Evolutionary conservation across 2,113 vertebrate genomes (phyloP).

Genomic region (Prunella fulvescens): DNA sequence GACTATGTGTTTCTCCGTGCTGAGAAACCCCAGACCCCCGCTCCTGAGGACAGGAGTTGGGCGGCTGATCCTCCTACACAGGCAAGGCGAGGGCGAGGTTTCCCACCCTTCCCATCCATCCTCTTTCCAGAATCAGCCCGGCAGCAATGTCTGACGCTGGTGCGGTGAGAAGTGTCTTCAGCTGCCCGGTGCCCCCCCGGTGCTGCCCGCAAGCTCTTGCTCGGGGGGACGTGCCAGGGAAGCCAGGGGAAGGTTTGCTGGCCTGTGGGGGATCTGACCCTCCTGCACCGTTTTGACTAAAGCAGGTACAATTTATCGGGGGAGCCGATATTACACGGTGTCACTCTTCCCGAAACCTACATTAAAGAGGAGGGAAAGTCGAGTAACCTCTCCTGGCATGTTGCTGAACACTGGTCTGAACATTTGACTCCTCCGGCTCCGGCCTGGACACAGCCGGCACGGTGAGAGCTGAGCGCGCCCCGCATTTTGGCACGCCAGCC

Average conservation of each 20-base stretch:
- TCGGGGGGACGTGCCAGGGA: neutral
- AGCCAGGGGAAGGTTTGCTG: neutral
- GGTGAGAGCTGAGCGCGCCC: neutral
- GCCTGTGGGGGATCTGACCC: neutral
- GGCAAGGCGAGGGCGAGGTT: neutral
- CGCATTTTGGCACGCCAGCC: neutral
- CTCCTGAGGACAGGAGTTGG: neutral
- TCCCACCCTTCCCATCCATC: neutral
- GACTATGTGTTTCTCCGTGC: neutral
- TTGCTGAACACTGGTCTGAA: neutral
- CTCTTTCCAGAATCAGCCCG: neutral
- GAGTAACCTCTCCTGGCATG: neutral
- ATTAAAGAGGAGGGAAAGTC: slow-evolving; percentile 8
- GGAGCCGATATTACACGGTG: neutral
- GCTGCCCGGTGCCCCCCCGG: neutral
- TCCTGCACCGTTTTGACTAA: neutral
- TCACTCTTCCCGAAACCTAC: neutral
- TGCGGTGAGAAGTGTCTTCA: neutral
- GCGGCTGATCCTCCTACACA: neutral
- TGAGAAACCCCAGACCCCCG: neutral
- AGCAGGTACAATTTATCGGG: slow-evolving; percentile 28
- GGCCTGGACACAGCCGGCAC: neutral
- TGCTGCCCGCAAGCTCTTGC: neutral
- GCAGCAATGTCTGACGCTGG: neutral
- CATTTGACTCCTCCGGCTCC: neutral